Conservation (phyloP, 2,888 invertebrate species). For the Perdita meconis region DNA sequence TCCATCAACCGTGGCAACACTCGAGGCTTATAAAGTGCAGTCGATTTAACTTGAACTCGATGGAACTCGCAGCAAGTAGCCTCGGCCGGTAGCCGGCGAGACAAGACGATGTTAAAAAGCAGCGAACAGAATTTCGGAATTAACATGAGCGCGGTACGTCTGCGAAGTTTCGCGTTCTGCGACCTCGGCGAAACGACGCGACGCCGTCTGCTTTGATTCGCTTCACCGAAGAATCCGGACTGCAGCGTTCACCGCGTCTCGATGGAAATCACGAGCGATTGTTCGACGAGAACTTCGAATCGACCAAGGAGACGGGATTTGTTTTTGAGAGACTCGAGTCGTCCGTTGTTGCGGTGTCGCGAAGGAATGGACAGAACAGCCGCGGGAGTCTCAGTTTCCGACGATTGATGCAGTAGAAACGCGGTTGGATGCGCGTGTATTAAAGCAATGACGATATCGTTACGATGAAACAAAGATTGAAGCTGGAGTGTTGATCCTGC, state of each 20-base stretch:
- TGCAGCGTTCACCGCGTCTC: not conserved
- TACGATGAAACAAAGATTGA: not conserved
- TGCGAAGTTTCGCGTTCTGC: slow-evolving; percentile 43
- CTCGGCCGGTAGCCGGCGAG: slow-evolving; percentile 20
- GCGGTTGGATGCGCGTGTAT: not conserved
- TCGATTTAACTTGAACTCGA: slow-evolving; percentile 65
- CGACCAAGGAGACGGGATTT: not conserved
- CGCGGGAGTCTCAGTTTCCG: not conserved
- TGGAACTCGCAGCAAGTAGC: slow-evolving; percentile 66
- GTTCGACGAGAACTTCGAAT: not conserved
- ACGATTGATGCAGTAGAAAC: slow-evolving; percentile 3
- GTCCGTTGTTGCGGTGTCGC: not conserved
- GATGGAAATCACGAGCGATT: not conserved
- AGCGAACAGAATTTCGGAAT: slow-evolving; percentile 50
- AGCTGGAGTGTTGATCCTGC: too few relatives aligned
- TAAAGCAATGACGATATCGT: slow-evolving; percentile 31
- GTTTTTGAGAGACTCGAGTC: not conserved
- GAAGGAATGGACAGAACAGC: not conserved
- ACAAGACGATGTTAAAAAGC: slow-evolving; percentile 53
- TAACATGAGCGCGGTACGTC: slow-evolving; percentile 56
- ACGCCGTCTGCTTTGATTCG: slow-evolving; percentile 3
- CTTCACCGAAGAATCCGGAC: not conserved
- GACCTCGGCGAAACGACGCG: not conserved
- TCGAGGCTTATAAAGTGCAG: slow-evolving; percentile 51
- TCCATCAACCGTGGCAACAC: slow-evolving; percentile 67